A percentile compares a stretch with the other conserved stretches of the same genome.
These are phyloP conservation scores for Heliconius melpomene DNA, from an alignment of 1,140 invertebrate genomes.

Conservation along the genomic window DNA sequence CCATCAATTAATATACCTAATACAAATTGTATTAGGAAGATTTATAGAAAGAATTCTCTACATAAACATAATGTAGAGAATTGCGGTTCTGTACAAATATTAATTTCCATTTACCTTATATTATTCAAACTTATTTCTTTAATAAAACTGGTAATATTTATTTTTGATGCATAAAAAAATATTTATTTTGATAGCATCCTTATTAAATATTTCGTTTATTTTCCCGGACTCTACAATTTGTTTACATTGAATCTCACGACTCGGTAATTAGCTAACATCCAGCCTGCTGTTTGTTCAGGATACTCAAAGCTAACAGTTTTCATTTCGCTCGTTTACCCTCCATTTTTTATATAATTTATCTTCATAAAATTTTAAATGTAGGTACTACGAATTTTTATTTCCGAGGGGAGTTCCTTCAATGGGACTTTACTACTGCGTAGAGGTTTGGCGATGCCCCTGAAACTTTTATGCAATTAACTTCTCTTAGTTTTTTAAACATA, in stretches of 20 bases:
- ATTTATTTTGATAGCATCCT: not conserved
- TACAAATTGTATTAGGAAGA: too few relatives aligned
- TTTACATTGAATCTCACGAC: constrained; percentile 53
- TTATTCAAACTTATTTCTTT: too few relatives aligned
- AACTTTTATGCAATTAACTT: constrained; percentile 24
- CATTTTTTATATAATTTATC: constrained; percentile 38
- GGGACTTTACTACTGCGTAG: constrained; percentile 31
- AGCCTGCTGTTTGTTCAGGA: constrained; percentile 48
- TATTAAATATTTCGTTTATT: constrained; percentile 12
- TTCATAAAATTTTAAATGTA: constrained; percentile 29
- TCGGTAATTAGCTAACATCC: constrained; percentile 59
- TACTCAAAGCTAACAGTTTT: constrained; percentile 46
- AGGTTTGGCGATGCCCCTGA: constrained; percentile 26
- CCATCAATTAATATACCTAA: too few relatives aligned
- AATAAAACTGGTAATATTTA: too few relatives aligned
- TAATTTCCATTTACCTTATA: too few relatives aligned
- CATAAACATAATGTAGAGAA: too few relatives aligned
- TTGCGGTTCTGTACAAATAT: too few relatives aligned
- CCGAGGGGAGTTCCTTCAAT: constrained; percentile 20
- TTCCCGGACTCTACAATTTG: constrained; percentile 31
- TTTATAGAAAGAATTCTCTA: too few relatives aligned
- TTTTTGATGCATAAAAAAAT: not conserved
- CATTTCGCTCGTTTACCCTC: constrained; percentile 33
- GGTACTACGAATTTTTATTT: constrained; percentile 28
- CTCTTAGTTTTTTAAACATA: not conserved